A percentile compares a stretch with the other conserved stretches of the same genome.
Evolutionary conservation across 2,888 invertebrate genomes (phyloP).

Genomic region (Diaphora mendica): DNA sequence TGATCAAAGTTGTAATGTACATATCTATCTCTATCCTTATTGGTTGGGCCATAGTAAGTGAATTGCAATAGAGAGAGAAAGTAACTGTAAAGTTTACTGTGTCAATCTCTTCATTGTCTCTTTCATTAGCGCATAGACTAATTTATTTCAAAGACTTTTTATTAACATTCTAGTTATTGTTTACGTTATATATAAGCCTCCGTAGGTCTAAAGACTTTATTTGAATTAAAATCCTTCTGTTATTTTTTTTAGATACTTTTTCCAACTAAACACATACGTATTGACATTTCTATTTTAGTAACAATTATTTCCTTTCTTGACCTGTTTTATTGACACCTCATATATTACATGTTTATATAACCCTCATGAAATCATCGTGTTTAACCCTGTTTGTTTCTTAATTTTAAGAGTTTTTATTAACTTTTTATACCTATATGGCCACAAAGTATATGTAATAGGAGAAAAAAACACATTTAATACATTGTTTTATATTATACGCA

Average conservation of each 20-base stretch:
- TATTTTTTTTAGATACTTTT: neutral
- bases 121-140: neutral
- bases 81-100: neutral
- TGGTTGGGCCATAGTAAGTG: neutral
- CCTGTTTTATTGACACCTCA: neutral
- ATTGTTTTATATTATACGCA: constrained; percentile 22
- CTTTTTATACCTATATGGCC: neutral
- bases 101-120: neutral
- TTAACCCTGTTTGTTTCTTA: neutral
- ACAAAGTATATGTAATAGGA: neutral
- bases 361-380: neutral
- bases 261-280: neutral
- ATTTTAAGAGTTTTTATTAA: neutral
- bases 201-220: too few relatives aligned
- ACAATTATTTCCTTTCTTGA: neutral
- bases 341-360: neutral
- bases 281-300: neutral
- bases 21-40: neutral
- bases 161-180: too few relatives aligned
- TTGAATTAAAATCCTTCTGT: too few relatives aligned
- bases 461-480: neutral
- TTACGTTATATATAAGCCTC: too few relatives aligned
- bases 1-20: constrained; percentile 52
- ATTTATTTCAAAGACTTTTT: neutral
- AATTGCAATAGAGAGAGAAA: neutral